Conservation (phyloP, 64 coral and sea anemone genomes). For the Trachythela sp. region DNA sequence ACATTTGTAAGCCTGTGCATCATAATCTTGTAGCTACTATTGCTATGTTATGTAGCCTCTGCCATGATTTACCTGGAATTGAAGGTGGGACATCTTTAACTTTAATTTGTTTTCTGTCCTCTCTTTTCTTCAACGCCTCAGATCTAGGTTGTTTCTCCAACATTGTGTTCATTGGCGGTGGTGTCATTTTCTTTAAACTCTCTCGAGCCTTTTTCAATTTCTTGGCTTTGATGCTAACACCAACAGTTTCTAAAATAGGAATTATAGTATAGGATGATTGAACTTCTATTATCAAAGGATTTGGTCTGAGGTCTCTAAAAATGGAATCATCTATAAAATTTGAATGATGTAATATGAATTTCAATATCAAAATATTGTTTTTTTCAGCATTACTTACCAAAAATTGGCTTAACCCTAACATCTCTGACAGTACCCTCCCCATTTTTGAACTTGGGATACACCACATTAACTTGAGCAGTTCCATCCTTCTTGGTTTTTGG, state of each 20-base stretch:
- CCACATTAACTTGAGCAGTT: constrained; percentile 32
- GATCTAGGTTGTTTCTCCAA: constrained; percentile 36
- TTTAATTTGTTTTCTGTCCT: not conserved
- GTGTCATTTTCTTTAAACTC: constrained; percentile 31
- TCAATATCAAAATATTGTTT: not conserved
- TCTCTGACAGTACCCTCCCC: constrained; percentile 40
- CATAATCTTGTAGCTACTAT: no score
- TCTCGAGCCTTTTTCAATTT: constrained; percentile 27
- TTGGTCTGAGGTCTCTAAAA: no score
- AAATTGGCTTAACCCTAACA: constrained; percentile 41
- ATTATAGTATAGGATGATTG: constrained; percentile 9
- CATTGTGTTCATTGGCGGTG: constrained; percentile 54
- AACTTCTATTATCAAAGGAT: not conserved
- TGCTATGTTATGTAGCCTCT: not conserved
- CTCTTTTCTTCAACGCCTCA: constrained; percentile 43
- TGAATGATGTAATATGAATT: no score
- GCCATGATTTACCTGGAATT: not conserved
- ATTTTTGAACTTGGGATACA: constrained; percentile 59
- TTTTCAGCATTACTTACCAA: constrained; percentile 24
- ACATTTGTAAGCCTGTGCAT: no score
- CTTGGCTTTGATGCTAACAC: not conserved
- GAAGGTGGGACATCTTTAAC: not conserved
- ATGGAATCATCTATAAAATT: no score
- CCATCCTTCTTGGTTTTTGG: constrained; percentile 25
- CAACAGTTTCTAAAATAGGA: constrained; percentile 13